Percentiles rank a stretch among this genome's conserved stretches.
Conservation (phyloP, 2,888 invertebrate species). For the Drosophila antonietae region DNA sequence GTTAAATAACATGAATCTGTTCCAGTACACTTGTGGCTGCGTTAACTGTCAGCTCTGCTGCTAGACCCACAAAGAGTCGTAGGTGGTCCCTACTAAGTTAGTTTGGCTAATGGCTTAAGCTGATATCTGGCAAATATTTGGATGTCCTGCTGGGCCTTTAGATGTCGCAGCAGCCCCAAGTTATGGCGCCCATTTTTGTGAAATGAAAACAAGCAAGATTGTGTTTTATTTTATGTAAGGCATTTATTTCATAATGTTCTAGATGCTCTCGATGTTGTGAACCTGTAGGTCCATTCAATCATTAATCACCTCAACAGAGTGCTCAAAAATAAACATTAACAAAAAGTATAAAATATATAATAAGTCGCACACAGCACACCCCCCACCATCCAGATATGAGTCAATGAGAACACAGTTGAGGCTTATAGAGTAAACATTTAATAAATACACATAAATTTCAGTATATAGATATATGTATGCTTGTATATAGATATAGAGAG, state of each 20-base stretch:
- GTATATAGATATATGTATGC: conserved; percentile 12
- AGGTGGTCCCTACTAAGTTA: conserved; percentile 11
- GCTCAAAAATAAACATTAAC: conserved; percentile 1
- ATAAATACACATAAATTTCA: conserved; percentile 36
- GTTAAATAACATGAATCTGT: conserved; percentile 2
- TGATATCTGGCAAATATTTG: conserved; percentile 27
- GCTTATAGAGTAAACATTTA: conserved; percentile 42
- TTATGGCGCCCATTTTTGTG: conserved; percentile 1
- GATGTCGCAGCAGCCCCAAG: conserved; percentile 2
- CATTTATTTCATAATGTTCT: conserved; percentile 67
- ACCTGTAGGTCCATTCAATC: conserved; percentile 27
- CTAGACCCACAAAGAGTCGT: neutral
- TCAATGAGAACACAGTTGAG: conserved; percentile 10
- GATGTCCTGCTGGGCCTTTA: conserved; percentile 45
- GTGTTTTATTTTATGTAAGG: conserved; percentile 52
- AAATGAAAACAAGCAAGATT: conserved; percentile 47
- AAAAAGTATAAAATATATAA: conserved; percentile 4
- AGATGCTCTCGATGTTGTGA: conserved; percentile 35
- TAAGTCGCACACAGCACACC: neutral
- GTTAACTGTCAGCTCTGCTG: neutral
- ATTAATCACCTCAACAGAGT: conserved; percentile 52
- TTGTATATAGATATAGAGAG: conserved; percentile 10
- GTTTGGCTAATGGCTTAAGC: conserved; percentile 27
- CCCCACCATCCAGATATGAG: conserved; percentile 13
- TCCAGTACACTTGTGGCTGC: neutral